phyloP scores from a whole-genome alignment of 2,113 vertebrate species.

The Gnathonemus echidnorhynchus region DNA sequence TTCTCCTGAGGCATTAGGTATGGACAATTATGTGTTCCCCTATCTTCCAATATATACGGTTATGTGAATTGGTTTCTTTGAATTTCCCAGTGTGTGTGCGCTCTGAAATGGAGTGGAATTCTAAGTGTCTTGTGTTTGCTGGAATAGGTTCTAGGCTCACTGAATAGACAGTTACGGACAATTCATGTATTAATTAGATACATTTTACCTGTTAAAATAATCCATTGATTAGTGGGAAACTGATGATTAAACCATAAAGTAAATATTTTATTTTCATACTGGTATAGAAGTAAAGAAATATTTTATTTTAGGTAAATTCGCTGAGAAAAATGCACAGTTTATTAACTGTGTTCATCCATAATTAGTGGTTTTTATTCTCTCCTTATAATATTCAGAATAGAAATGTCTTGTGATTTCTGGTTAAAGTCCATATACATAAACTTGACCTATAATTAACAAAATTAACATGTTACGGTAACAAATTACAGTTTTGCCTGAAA shows the following conservation, averaged over 20 bases:
- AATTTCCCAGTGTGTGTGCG: background rate
- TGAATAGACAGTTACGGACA: background rate
- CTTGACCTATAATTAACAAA: background rate
- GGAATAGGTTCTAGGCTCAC: background rate
- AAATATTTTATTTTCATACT: background rate
- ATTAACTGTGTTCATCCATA: background rate
- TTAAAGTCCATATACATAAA: background rate
- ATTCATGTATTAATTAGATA: background rate
- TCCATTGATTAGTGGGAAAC: background rate
- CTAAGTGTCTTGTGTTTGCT: background rate
- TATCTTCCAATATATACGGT: background rate
- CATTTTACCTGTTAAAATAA: background rate
- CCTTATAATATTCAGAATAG: background rate
- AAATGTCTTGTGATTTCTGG: background rate
- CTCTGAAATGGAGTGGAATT: background rate
- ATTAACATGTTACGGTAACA: background rate
- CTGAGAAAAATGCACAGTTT: background rate
- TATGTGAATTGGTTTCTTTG: background rate
- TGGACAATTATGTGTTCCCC: background rate
- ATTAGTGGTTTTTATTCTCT: background rate
- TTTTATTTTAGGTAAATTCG: background rate
- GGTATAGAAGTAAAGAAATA: background rate
- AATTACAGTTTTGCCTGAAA: background rate
- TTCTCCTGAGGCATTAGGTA: background rate
- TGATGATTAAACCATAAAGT: background rate